Conservation (phyloP, 2,888 invertebrate species). For the Lycophotia porphyrea region DNA sequence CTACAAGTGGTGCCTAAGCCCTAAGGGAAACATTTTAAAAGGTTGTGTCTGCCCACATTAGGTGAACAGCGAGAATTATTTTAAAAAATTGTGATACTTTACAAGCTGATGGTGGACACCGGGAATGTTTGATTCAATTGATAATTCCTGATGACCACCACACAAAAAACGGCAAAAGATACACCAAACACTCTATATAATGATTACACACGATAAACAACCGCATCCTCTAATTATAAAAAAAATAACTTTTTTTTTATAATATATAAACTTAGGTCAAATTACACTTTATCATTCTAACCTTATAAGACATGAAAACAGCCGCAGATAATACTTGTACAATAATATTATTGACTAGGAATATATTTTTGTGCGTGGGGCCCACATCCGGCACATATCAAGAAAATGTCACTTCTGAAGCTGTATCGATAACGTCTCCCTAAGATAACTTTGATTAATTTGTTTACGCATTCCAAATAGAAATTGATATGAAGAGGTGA, state of each 20-base stretch:
- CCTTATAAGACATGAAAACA: neutral
- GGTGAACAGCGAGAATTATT: too few species aligned
- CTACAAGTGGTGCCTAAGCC: too few species aligned
- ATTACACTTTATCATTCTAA: neutral
- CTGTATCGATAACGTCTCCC: conserved; percentile 16
- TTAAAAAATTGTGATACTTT: too few species aligned
- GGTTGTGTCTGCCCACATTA: too few species aligned
- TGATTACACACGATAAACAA: neutral
- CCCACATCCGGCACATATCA: conserved; percentile 3
- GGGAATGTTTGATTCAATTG: too few species aligned
- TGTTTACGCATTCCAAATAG: conserved; percentile 31
- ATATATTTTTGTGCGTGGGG: neutral
- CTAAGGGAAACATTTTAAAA: too few species aligned
- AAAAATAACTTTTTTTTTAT: neutral
- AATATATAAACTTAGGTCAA: neutral
- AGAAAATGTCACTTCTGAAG: neutral
- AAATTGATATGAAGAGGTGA: conserved; percentile 13
- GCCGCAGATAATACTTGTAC: neutral
- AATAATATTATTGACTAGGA: neutral
- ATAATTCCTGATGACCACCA: too few species aligned
- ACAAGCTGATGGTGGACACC: too few species aligned
- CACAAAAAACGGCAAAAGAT: too few species aligned
- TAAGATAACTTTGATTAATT: conserved; percentile 31
- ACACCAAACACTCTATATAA: too few species aligned
- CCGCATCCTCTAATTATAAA: neutral